phyloP scores from a whole-genome alignment of 2,797 vertebrate species.

The Cuculus canorus region DNA sequence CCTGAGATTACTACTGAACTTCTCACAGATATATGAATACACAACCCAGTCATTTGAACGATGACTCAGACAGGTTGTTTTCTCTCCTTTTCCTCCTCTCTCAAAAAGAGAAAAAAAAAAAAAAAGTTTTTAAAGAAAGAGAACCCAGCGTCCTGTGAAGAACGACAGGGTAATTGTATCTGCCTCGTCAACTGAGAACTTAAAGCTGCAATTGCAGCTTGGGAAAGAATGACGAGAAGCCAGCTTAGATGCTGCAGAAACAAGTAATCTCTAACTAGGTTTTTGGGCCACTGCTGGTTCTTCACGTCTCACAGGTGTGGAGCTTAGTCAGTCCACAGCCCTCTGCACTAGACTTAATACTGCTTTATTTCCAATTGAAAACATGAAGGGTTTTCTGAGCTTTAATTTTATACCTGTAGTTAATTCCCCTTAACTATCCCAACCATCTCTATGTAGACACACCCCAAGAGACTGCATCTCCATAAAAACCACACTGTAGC shows the following conservation, averaged over 20 bases:
- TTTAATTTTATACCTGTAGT: background rate
- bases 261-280: background rate
- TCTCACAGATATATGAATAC: background rate
- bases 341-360: background rate
- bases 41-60: background rate
- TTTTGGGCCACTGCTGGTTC: background rate
- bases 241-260: background rate
- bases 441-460: background rate
- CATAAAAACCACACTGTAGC: background rate
- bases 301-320: background rate
- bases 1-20: background rate
- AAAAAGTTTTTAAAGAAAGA: background rate
- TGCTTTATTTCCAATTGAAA: constrained; percentile 4
- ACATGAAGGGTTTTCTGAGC: background rate
- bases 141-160: background rate
- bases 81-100: background rate
- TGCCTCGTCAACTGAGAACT: constrained; percentile 33
- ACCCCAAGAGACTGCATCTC: background rate
- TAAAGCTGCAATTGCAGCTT: background rate
- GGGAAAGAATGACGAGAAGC: constrained; percentile 30
- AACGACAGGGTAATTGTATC: background rate
- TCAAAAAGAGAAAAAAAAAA: background rate
- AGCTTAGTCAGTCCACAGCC: background rate
- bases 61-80: constrained; percentile 7
- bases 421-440: background rate